Percentiles rank a stretch among this genome's conserved stretches.
phyloP scores from a whole-genome alignment of 92 coral and sea anemone genomes.

The Isaurus tuberculatus region DNA sequence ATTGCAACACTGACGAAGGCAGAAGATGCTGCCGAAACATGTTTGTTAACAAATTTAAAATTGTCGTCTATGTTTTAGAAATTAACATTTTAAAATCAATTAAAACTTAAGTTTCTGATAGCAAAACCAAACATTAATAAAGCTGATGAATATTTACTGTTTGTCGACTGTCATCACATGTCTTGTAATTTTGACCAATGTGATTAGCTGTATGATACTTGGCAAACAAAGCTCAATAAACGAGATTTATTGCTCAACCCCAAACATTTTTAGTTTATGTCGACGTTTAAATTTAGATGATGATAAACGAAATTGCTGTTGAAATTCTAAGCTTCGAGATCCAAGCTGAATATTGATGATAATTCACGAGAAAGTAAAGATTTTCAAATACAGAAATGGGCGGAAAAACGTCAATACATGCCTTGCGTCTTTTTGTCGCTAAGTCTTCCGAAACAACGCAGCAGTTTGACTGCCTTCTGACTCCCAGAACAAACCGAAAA shows the following conservation, averaged over 20 bases:
- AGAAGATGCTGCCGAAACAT: no score
- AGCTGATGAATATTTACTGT: not conserved
- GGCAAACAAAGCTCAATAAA: not conserved
- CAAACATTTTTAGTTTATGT: not conserved
- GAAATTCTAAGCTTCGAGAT: not conserved
- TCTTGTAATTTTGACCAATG: not conserved
- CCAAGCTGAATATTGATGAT: not conserved
- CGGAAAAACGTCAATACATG: conserved; percentile 1
- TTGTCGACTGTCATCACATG: not conserved
- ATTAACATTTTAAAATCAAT: no score
- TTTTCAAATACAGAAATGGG: not conserved
- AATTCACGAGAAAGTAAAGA: not conserved
- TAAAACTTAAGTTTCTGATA: no score
- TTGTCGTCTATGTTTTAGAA: no score
- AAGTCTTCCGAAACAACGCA: not conserved
- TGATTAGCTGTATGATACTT: not conserved
- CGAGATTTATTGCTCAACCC: not conserved
- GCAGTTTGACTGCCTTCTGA: conserved; percentile 37
- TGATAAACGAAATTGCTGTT: not conserved
- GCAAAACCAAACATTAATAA: not conserved
- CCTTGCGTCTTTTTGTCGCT: conserved; percentile 4
- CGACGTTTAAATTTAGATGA: not conserved
- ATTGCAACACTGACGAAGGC: no score
- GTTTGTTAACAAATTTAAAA: no score
- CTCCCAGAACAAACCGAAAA: conserved; percentile 13